A percentile compares a stretch with the other conserved stretches of the same genome.
Conservation (phyloP, 2,113 vertebrate species). For the Brachionichthys hirsutus region DNA sequence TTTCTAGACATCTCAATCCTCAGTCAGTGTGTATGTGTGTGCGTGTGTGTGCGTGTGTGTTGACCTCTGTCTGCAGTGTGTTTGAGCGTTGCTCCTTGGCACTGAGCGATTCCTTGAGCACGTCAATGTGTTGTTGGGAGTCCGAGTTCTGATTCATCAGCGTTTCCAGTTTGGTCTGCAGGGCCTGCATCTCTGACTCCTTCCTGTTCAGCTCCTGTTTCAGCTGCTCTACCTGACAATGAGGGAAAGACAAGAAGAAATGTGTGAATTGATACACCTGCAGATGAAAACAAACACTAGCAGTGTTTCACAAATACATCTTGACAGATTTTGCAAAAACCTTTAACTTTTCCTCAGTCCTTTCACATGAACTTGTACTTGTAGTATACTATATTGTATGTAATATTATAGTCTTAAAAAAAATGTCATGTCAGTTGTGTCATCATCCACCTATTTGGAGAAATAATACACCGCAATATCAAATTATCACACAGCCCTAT, state of each 20-base stretch:
- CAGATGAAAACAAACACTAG: conserved; percentile 11
- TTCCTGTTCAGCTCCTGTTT: conserved; percentile 97
- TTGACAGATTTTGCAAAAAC: no score
- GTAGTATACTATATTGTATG: no score
- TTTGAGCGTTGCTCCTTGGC: conserved; percentile 97
- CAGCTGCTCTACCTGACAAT: conserved; percentile 88
- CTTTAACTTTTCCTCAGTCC: not conserved
- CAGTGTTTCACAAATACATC: not conserved
- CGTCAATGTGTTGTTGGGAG: conserved; percentile 98
- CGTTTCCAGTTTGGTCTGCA: conserved; percentile 98
- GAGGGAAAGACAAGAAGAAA: conserved; percentile 15
- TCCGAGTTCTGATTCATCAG: conserved; percentile 99
- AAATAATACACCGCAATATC: not conserved
- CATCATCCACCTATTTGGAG: conserved; percentile 2
- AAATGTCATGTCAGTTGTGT: not conserved
- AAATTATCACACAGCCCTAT: conserved; percentile 13
- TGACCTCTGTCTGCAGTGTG: conserved; percentile 97
- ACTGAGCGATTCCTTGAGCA: conserved; percentile 96
- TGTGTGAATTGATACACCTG: not conserved
- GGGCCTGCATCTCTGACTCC: conserved; percentile 95
- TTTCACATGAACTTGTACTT: not conserved
- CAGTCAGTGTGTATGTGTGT: not conserved
- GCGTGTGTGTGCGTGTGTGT: conserved; percentile 16
- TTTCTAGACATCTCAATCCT: no score
- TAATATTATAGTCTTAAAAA: not conserved